Conservation (phyloP, 2,113 vertebrate species). For the Catharus fuscescens region DNA sequence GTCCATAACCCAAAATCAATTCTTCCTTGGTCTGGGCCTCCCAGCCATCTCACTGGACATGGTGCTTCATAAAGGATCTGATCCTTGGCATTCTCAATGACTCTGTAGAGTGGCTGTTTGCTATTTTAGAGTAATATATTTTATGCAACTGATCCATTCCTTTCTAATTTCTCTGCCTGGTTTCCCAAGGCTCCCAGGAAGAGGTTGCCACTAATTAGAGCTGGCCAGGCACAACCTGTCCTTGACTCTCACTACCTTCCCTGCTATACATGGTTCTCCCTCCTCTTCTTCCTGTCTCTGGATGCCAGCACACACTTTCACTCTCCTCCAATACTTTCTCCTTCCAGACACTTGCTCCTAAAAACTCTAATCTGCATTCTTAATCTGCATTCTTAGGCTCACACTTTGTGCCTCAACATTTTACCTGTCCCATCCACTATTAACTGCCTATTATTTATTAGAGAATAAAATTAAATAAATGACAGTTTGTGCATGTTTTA, state of each 20-base stretch:
- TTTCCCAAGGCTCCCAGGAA: not conserved
- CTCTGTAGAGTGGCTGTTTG: not conserved
- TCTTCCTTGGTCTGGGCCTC: not conserved
- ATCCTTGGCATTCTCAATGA: not conserved
- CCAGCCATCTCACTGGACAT: not conserved
- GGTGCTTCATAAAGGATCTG: not conserved
- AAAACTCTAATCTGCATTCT: constrained; percentile 1
- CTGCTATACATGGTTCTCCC: not conserved
- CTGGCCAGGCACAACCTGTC: not conserved
- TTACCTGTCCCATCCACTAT: constrained; percentile 4
- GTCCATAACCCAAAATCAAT: not conserved
- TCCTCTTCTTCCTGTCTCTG: not conserved
- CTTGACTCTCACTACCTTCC: not conserved
- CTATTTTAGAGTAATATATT: not conserved
- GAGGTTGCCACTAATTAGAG: not conserved
- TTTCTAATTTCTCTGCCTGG: not conserved
- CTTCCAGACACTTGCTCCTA: not conserved
- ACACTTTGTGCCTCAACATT: constrained; percentile 25
- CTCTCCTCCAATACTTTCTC: not conserved
- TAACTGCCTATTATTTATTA: constrained; percentile 52
- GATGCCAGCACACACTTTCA: not conserved
- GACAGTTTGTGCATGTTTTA: constrained; percentile 31
- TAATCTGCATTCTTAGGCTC: not conserved
- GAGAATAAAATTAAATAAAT: constrained; percentile 50
- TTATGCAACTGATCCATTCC: not conserved